phyloP scores from a whole-genome alignment of 2,888 invertebrate genomes.

The Spodoptera picta region DNA sequence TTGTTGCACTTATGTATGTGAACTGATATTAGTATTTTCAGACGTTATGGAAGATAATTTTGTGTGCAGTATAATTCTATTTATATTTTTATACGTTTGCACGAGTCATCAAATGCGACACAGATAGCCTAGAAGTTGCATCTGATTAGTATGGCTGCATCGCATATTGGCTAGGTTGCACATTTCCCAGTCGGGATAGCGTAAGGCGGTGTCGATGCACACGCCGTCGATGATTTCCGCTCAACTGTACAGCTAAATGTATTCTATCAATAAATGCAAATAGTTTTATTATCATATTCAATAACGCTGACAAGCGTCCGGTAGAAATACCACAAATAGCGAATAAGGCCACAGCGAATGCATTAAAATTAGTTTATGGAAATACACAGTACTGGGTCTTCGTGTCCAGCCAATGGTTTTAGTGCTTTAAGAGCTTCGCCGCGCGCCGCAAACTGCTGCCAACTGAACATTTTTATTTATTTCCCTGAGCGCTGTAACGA shows the following conservation, averaged over 20 bases:
- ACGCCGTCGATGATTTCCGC: constrained; percentile 43
- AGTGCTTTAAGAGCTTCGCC: constrained; percentile 7
- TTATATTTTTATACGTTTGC: too few relatives aligned
- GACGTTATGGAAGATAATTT: too few relatives aligned
- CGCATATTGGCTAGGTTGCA: constrained; percentile 25
- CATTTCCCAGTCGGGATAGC: constrained; percentile 9
- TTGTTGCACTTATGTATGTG: too few relatives aligned
- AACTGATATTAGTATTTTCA: too few relatives aligned
- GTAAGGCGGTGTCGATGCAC: constrained; percentile 22
- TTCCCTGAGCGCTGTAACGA: background rate
- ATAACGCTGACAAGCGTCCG: constrained; percentile 36
- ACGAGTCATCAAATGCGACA: too few relatives aligned
- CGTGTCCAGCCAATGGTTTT: constrained; percentile 14
- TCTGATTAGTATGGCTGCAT: constrained; percentile 20
- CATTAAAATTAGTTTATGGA: constrained; percentile 18
- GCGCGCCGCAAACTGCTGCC: constrained; percentile 20
- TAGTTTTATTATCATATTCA: constrained; percentile 50
- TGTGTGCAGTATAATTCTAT: too few relatives aligned
- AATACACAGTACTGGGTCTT: constrained; percentile 1
- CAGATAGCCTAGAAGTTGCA: constrained; percentile 9
- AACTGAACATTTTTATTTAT: constrained; percentile 33
- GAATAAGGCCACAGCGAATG: constrained; percentile 22
- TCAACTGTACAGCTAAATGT: constrained; percentile 47
- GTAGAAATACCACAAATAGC: constrained; percentile 27
- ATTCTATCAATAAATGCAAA: constrained; percentile 53